Conservation (phyloP, 2,888 invertebrate genomes). For the Sycophila texana region DNA sequence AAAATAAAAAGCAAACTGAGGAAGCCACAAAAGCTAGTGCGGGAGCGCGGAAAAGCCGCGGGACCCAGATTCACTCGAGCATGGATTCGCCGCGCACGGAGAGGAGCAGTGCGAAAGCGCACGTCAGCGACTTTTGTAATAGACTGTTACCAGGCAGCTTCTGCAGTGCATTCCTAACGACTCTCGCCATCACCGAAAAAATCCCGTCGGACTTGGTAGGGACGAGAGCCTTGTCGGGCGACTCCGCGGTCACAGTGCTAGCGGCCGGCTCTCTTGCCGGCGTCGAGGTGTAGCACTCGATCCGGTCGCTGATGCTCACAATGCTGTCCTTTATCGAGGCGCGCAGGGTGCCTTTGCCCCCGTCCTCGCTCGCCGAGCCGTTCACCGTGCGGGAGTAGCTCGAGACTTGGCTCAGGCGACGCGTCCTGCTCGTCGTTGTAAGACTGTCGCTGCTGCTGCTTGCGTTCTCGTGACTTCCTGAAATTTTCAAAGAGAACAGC, state of each 20-base stretch:
- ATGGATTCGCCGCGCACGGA: slow-evolving; percentile 36
- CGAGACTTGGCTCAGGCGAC: background rate
- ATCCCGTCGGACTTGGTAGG: slow-evolving; percentile 61
- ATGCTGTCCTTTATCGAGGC: slow-evolving; percentile 62
- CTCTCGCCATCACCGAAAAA: slow-evolving; percentile 67
- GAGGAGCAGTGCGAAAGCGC: background rate
- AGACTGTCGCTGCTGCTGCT: slow-evolving; percentile 12
- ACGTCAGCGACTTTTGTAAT: slow-evolving; percentile 23
- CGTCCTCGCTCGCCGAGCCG: slow-evolving; percentile 7
- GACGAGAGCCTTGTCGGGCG: background rate
- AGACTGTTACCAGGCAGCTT: slow-evolving; percentile 65
- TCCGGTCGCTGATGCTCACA: slow-evolving; percentile 55
- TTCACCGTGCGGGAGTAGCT: background rate
- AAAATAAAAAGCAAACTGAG: too few relatives aligned
- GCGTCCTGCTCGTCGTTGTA: background rate
- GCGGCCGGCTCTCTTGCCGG: background rate
- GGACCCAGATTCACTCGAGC: background rate
- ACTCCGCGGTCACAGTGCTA: background rate
- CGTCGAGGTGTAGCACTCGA: slow-evolving; percentile 9
- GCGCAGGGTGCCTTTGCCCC: slow-evolving; percentile 22
- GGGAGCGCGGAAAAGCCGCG: background rate
- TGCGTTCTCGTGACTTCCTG: background rate
- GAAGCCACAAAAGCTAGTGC: too few relatives aligned
- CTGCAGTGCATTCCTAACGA: slow-evolving; percentile 65
- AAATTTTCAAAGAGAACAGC: background rate